Base-by-base conservation (phyloP, 2,113 vertebrate genomes). In the Dissostichus mawsoni region DNA sequence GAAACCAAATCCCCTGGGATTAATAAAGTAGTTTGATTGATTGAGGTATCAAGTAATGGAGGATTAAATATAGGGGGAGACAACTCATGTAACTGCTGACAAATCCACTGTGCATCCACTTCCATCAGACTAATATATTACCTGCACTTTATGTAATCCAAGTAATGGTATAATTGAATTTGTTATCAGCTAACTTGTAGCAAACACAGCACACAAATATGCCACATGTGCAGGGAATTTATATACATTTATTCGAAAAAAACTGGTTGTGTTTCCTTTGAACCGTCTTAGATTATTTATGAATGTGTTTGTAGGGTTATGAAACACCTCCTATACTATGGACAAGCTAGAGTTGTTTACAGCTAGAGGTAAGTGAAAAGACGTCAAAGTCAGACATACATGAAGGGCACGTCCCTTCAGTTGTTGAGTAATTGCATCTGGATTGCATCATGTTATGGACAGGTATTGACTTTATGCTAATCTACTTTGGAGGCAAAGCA, bases 401-500 rank as follows among this genome's bases (percentile, higher is more conserved):
- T 44, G 18, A 25, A 68, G 25, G 56, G 29, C 33, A 47, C 23
- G 52, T 68, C 48, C n/a, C 33, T 11, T 45, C 29, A 17, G 29
- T 23, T 74, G 63, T 8, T 73, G 61, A 67, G 55, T 45, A 65
- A 58, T 65, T 80, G 20, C 55, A 36, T 53, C 23, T 70, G 78
- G 53, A 36, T 64, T 70, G 78, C 62, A 36, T 64, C 58, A 57
- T 51, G 6, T 5, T 68, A 62, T 13, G 12, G 56, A 77, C 20
- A 33, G 20, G 16, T 45, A 53, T 61, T 41, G 57, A 81, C 56
- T 68, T 55, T 23, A 5, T 61, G 56, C 50, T 68, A 36, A 68
- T 81, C 48, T 55, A 29, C 61, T 69, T 62, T 61, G 13, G 48
- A 69, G 41, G 20, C 63, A 33, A 55, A 71, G 44, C 25, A 45